Base-by-base conservation (phyloP, 2,113 vertebrate genomes). In the Phalacrocorax pelagicus region DNA sequence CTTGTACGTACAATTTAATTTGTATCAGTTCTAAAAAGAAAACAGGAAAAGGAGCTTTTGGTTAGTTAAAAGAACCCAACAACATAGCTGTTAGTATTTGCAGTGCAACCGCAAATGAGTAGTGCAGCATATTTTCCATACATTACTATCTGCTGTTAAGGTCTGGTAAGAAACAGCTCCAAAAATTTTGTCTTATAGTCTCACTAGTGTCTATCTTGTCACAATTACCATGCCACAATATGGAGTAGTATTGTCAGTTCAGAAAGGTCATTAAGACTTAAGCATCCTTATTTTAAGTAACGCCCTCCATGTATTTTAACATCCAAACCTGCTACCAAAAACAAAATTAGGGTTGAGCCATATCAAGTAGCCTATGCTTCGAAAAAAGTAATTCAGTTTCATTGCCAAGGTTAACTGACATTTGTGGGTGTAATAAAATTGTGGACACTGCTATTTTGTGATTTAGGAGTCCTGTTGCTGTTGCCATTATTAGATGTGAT, bases 321-420 rank as follows among this genome's bases (percentile, higher is more conserved):
- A 66, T 58, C 38, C 44, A 51, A 91, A 94, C 40, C 30, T 65
- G 59, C 44, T 96, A 74, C 67, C 85, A 82, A n/a, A 84, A 93
- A 91, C 32, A 94, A 96, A 97, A 96, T 83, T n/a, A 88, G 67
- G 59, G 51, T 65, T 75, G 59, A 74, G 78, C 38, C 69, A 54
- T 15, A 52, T 26, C 34, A 91, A 57, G 81, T 13, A 90, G 55
- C n/a, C 80, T 66, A 34, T 47, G 65, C 57, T 91, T 81, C 90
- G 44, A 55, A 84, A 52, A 30, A 87, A 93, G 42, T 81, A 15
- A 89, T 87, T 92, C 77, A 21, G 74, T 89, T 97, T 95, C 74
- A 94, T 86, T 92, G 75, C 44, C 78, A 94, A 58, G 34, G 62
- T 94, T 94, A 92, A 77, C 66, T 77, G 86, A 96, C 88, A 91